phyloP scores from a whole-genome alignment of 2,888 invertebrate species.

The Azorinus chamasolen region DNA sequence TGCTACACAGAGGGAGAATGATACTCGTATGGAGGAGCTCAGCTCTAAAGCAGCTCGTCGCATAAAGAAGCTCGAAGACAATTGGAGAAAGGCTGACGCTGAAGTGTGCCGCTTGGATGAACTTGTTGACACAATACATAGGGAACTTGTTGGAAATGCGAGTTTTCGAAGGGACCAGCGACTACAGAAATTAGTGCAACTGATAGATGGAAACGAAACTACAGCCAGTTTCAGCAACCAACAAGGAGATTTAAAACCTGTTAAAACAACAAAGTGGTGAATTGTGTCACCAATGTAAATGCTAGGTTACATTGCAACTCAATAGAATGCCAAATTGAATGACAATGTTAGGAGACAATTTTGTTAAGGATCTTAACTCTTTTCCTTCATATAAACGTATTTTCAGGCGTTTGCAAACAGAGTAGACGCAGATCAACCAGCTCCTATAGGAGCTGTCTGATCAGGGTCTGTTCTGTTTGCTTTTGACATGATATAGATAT shows the following conservation, averaged over 20 bases:
- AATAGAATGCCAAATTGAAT: too few species aligned
- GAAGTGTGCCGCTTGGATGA: constrained; percentile 77
- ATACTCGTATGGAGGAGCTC: constrained; percentile 67
- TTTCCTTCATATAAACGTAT: too few species aligned
- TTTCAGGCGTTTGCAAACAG: too few species aligned
- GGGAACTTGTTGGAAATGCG: constrained; percentile 8
- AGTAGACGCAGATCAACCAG: too few species aligned
- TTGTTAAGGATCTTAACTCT: too few species aligned
- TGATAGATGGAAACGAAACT: constrained; percentile 43
- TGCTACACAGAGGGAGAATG: constrained; percentile 63
- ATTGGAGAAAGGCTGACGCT: constrained; percentile 77
- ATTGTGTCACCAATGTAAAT: too few species aligned
- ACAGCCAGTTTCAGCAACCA: neutral
- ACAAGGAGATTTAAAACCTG: constrained; percentile 25
- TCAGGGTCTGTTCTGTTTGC: too few species aligned
- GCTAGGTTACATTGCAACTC: too few species aligned
- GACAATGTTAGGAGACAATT: too few species aligned
- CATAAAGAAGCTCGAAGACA: constrained; percentile 66
- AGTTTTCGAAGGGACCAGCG: constrained; percentile 18
- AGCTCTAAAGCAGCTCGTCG: constrained; percentile 68
- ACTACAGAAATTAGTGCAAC: constrained; percentile 24
- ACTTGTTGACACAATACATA: constrained; percentile 63
- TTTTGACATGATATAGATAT: too few species aligned
- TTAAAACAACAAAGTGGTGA: constrained; percentile 38
- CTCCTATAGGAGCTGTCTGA: too few species aligned